Conservation (phyloP, 2,113 vertebrate genomes). For the Nematolebias whitei region DNA sequence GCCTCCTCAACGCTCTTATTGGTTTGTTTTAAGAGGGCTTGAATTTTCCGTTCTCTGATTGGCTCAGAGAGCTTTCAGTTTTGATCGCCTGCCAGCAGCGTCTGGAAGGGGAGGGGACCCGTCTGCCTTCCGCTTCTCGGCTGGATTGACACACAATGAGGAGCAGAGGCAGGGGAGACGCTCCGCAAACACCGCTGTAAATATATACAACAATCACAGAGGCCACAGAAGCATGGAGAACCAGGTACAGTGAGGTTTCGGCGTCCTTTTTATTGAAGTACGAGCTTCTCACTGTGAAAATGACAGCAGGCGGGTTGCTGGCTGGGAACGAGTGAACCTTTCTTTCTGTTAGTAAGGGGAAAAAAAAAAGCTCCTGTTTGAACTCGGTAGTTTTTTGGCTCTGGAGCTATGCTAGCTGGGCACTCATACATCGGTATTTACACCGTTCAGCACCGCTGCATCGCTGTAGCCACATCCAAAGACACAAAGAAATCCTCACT, state of each 20-base stretch:
- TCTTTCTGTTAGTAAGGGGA: constrained; percentile 58
- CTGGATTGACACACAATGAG: constrained; percentile 88
- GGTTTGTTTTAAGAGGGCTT: constrained; percentile 55
- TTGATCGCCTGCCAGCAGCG: constrained; percentile 77
- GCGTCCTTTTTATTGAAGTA: constrained; percentile 26
- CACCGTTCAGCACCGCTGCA: constrained; percentile 52
- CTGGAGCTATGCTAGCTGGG: constrained; percentile 75
- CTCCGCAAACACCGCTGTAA: constrained; percentile 81
- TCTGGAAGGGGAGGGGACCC: constrained; percentile 80
- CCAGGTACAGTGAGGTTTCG: constrained; percentile 82
- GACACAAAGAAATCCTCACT: constrained; percentile 61
- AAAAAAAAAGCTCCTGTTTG: constrained; percentile 68
- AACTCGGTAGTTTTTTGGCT: constrained; percentile 76
- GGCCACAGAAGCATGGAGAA: constrained; percentile 87
- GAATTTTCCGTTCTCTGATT: constrained; percentile 58
- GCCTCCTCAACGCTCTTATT: constrained; percentile 46
- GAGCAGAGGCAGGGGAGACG: constrained; percentile 81
- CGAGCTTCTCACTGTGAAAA: constrained; percentile 50
- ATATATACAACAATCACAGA: constrained; percentile 80
- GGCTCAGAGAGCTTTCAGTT: constrained; percentile 79
- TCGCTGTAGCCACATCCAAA: constrained; percentile 42
- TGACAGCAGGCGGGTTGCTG: constrained; percentile 33
- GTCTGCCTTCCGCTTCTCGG: constrained; percentile 83
- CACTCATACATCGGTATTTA: constrained; percentile 81
- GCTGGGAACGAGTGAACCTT: constrained; percentile 58